phyloP scores from a whole-genome alignment of 2,797 vertebrate species.

The Carcharodon carcharias region DNA sequence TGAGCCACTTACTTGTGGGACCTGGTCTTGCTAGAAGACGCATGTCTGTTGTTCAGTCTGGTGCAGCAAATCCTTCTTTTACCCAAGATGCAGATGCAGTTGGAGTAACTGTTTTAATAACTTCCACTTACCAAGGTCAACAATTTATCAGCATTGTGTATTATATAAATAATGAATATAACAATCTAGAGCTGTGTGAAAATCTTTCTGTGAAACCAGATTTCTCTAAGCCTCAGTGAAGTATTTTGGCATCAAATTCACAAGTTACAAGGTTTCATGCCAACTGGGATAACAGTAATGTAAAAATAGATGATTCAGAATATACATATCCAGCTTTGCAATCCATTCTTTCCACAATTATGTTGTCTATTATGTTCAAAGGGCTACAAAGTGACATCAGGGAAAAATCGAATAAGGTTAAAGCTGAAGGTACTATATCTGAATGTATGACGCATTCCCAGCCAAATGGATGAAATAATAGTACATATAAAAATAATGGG shows the following conservation, averaged over 20 bases:
- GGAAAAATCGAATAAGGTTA: neutral
- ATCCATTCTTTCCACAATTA: neutral
- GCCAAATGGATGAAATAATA: neutral
- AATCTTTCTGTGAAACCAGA: neutral
- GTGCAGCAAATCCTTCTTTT: neutral
- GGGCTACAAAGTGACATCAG: neutral
- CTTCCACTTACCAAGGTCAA: neutral
- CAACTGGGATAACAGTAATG: neutral
- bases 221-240: neutral
- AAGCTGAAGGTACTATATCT: neutral
- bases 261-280: neutral
- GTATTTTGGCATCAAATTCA: neutral
- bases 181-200: neutral
- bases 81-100: neutral
- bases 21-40: neutral
- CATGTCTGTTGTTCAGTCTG: neutral
- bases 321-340: neutral
- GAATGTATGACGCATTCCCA: neutral
- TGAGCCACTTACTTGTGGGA: neutral
- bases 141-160: neutral
- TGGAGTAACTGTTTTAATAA: neutral
- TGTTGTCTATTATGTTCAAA: neutral
- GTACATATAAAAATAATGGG: neutral
- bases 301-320: neutral
- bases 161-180: neutral